A percentile compares a stretch with the other conserved stretches of the same genome.
phyloP scores from a whole-genome alignment of 2,113 vertebrate genomes.

The cattle (Bos taurus) region DNA sequence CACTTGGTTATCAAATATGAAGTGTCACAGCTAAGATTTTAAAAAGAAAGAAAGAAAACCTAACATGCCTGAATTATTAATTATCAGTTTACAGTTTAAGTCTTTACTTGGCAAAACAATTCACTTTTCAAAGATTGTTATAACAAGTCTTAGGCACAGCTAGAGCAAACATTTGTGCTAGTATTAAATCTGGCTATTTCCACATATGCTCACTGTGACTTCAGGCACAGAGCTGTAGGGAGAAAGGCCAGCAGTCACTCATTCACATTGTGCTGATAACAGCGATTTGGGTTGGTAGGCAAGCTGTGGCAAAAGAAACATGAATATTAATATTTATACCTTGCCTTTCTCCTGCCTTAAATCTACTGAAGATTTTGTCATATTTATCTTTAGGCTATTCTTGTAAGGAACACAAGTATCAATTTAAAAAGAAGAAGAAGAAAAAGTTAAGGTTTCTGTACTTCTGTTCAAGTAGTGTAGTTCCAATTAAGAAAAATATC shows the following conservation, averaged over 20 bases:
- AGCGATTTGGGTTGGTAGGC: slow-evolving; percentile 52
- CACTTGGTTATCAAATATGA: slow-evolving; percentile 69
- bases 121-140: slow-evolving; percentile 74
- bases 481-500: neutral
- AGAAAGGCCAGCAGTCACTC: slow-evolving; percentile 66
- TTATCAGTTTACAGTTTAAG: slow-evolving; percentile 75
- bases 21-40: slow-evolving; percentile 45
- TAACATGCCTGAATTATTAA: slow-evolving; percentile 73
- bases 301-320: slow-evolving; percentile 52
- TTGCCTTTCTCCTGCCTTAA: slow-evolving; percentile 55
- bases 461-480: neutral
- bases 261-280: slow-evolving; percentile 45
- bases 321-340: slow-evolving; percentile 68
- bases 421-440: neutral
- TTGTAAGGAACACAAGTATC: neutral
- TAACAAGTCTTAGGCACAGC: slow-evolving; percentile 72
- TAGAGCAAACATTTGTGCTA: slow-evolving; percentile 79
- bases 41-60: slow-evolving; percentile 35
- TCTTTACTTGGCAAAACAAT: slow-evolving; percentile 80
- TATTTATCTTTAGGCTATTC: neutral
- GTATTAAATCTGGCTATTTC: slow-evolving; percentile 75
- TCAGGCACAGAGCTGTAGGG: slow-evolving; percentile 69
- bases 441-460: neutral
- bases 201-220: slow-evolving; percentile 69
- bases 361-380: slow-evolving; percentile 47